phyloP scores from a whole-genome alignment of 1,140 invertebrate species.

The Aphelinus atriplicis region DNA sequence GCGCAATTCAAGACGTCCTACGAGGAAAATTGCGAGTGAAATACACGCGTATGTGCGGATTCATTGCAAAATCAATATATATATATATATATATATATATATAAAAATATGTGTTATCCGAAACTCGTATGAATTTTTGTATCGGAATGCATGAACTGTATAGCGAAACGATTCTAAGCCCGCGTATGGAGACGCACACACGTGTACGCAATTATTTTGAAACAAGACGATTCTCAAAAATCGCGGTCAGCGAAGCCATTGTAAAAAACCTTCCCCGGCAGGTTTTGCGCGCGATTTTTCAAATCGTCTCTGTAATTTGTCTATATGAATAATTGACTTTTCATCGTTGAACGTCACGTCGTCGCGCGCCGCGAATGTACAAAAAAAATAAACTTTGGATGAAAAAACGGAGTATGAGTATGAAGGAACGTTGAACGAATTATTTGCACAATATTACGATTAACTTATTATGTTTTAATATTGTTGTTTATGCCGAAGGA shows the following conservation, averaged over 20 bases:
- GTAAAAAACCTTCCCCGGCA: constrained; percentile 19
- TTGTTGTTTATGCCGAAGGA: constrained; percentile 51
- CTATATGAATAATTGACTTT: neutral
- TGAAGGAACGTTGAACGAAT: constrained; percentile 44
- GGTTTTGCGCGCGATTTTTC: constrained; percentile 6
- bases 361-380: constrained; percentile 6
- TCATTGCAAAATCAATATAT: too few species aligned
- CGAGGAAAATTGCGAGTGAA: too few species aligned
- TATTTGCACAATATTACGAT: constrained; percentile 63
- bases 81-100: too few species aligned
- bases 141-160: too few species aligned
- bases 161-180: too few species aligned
- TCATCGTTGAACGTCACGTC: constrained; percentile 11
- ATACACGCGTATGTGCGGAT: too few species aligned
- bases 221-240: neutral
- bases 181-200: neutral
- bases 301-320: neutral
- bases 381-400: constrained; percentile 9
- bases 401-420: neutral
- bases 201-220: neutral
- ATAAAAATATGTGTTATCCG: too few species aligned
- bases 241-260: constrained; percentile 13
- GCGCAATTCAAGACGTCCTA: too few species aligned
- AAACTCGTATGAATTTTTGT: neutral
- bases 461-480: constrained; percentile 57